Evolutionary conservation across 2,797 vertebrate genomes (phyloP).

Genomic region (Anguilla marmorata): DNA sequence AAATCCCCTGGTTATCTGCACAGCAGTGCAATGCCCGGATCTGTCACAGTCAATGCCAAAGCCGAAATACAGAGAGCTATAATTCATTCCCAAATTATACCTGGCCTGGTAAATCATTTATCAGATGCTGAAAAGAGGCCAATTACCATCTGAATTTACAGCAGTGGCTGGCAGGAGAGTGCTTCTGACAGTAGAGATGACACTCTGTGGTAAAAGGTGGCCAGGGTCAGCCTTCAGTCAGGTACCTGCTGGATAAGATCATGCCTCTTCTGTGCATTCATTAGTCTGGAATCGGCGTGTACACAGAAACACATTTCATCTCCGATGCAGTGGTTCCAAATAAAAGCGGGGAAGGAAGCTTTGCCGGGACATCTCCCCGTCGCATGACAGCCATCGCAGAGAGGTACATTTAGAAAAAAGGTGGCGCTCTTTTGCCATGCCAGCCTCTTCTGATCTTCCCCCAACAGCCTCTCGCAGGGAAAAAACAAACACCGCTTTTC

Average conservation of each 20-base stretch:
- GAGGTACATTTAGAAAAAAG: neutral
- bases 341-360: neutral
- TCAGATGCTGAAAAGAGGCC: conserved; percentile 30
- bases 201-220: conserved; percentile 63
- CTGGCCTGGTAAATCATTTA: conserved; percentile 33
- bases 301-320: conserved; percentile 65
- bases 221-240: conserved; percentile 72
- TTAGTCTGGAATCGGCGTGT: conserved; percentile 79
- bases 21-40: conserved; percentile 1
- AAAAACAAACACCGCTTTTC: neutral
- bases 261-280: conserved; percentile 70
- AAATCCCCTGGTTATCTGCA: conserved; percentile 26
- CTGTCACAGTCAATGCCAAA: conserved; percentile 23
- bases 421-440: neutral
- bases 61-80: neutral
- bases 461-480: neutral
- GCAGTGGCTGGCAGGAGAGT: neutral
- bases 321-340: neutral
- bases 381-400: neutral
- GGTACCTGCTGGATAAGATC: conserved; percentile 68
- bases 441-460: neutral
- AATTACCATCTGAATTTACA: conserved; percentile 27
- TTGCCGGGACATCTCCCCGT: neutral
- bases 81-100: conserved; percentile 24
- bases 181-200: neutral